Evolutionary conservation across 1,140 invertebrate species (phyloP), one percentile per base, ranked within the genome.

Genomic region (Eriocheir sinensis): DNA sequence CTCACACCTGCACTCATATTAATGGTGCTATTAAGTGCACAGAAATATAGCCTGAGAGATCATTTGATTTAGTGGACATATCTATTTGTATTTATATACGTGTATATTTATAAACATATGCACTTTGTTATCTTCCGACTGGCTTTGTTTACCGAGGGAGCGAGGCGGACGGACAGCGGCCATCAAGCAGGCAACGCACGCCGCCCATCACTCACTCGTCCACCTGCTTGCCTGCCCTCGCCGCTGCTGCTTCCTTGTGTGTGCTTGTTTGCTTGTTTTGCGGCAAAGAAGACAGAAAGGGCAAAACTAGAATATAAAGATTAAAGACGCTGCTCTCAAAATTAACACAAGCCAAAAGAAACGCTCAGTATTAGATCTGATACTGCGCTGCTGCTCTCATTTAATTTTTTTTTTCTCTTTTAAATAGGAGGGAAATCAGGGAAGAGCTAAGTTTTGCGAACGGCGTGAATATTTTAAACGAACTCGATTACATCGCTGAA

Each of bases 51-150:
- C 34, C n/a, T 21, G 40, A 89, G 21, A 8, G 30, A 40, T 89
- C 27, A 41, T 41, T 44, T 41, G 15, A 30, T 40, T 41, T 44
- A 15, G 2, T 89, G 21, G 21, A 36, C 40, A 17, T 89, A 89
- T 89, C 21, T 38, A 89, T 89, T 38, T 89, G 40, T 89, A 89
- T 85, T 30, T 85, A 85, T 89, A 89, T 89, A 89, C 40, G 40
- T 89, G 40, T 89, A 89, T 89, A 89, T 34, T 41, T 89, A 30
- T 89, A 89, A 48, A 30, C 53, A 89, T 89, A n/a, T 89, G 34
- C 38, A n/a, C n/a, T 27, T 86, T 40, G 34, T 40, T 86, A 38
- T 86, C 15, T 86, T 21, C 41, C 27, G 9, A 17, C 2, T 36
- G 41, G 17, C 8, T 34, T 86, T 86, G 27, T 38, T 12, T 27